Evolutionary conservation across 1,140 invertebrate genomes (phyloP), one percentile per base, ranked within the genome.

Genomic region (Xylocopa sonorina): DNA sequence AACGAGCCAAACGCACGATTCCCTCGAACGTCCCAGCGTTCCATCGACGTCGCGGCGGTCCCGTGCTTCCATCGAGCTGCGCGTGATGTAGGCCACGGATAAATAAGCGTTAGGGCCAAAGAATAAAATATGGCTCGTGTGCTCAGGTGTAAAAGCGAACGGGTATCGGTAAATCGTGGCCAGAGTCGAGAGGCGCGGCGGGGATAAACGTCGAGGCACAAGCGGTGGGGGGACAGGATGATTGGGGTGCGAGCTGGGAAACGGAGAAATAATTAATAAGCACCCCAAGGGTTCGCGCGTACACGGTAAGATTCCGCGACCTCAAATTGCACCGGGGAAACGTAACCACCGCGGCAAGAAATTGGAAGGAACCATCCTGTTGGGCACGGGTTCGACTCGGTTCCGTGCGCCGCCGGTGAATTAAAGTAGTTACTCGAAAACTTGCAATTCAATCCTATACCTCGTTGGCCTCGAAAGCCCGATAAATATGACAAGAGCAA

Each of bases 61-160:
- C 7, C 51, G 48, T 71, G 80, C 75, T 74, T 63, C 76, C 55
- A 38, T 27, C 48, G 60, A 6, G 43, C 66, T 48, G 5, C 24
- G 32, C 29, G 51, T 29, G n/a, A 84, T 84, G 64, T 86, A 82
- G 84, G 84, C 71, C 84, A 62, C 60, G 69, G 79, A 85, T 86
- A 86, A 86, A 86, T 79, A 86, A 82, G 84, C 74, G 82, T 86
- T 75, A 85, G 53, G 24, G 27, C 24, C 14, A 64, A 60, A 43
- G 83, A 85, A 79, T 85, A 86, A 82, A 68, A 73, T 85, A 76
- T 55, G 43, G 57, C 4, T 38, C 51, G 66, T 64, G 63, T 69
- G 80, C 41, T 77, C 38, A 38, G 34, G 58, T 68, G 78, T 73
- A 73, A 64, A n/a, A 84, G 53, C 72, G 63, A 29, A 10, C 38